Base-by-base conservation (phyloP, 2,888 invertebrate species). In the Torymus auratus region DNA sequence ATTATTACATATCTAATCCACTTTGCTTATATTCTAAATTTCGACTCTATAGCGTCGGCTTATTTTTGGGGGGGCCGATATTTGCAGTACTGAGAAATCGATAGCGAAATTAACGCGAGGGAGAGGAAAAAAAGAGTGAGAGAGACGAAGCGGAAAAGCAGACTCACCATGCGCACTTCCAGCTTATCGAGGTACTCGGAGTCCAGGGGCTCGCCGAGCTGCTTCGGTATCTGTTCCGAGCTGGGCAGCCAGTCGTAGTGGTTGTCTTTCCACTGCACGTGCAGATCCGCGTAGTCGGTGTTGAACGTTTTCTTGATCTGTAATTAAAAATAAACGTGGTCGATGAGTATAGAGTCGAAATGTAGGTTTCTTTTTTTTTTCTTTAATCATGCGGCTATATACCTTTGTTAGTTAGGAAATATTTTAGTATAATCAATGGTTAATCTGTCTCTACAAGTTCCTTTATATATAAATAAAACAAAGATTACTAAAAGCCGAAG, bases 181-280 rank as follows among this genome's bases (percentile, higher is more conserved):
- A 93, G 84, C 78, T 86, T 88, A 58, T 91, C 85, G 58, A 93
- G 89, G 86, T 91, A 90, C 7, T 91, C 90, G 56, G 86, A 83
- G 10, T 90, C 85, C 70, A 92, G 86, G 7, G 86, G 84, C 83
- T 92, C 92, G 23, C 91, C 91, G 20, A 92, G 86, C 62, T 89
- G 88, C 87, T 93, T 93, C 4, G 92, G 92, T 82, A 93, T 91
- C 82, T 92, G 87, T 10, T 89, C 85, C 20, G 83, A 86, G 14
- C 88, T 89, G 12, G 92, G 92, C 77, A 94, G 89, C 93, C 93
- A 93, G 67, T 91, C 90, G 85, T 92, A 93, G 60, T 90, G 91
- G 55, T 88, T 85, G 77, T 88, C 87, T 82, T 90, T 91, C 91
- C 92, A 92, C 80, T 88, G 87, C 58, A 91, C 88, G 81, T 92